Base-by-base conservation (phyloP, 2,888 invertebrate genomes). In the Antheraea assamensis region DNA sequence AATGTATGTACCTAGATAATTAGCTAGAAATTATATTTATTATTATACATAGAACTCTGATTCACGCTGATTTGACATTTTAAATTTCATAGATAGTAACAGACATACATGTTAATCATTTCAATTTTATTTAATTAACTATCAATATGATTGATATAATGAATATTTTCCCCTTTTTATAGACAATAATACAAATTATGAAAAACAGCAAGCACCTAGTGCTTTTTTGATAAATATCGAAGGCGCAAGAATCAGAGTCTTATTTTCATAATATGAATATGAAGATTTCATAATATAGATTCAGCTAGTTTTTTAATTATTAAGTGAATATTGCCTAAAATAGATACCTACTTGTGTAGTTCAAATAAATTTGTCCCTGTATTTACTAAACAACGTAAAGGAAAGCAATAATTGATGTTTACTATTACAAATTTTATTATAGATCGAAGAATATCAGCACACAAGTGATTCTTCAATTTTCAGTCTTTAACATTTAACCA, bases 401-500 rank as follows among this genome's bases (percentile, higher is more conserved):
- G n/a, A 68, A 68, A 68, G 68, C 68, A 68, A 68, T 68, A 68
- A 68, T 68, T 21, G 21, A 68, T n/a, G 21, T 21, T 68, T 68
- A 19, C 35, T 27, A 64, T 30, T 64, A 64, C 30, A 64, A 27
- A 35, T 68, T 68, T 19, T 68, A 35, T 5, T 21, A 21, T 19
- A 68, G 35, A 3, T 35, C 35, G 13, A 68, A 35, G 21, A 68
- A 35, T 35, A 68, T 31, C 3, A 66, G n/a, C 19, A 35, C 31
- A 35, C 21, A 35, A 68, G 35, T 68, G 68, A 21, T 68, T 68
- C 35, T 68, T 35, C 8, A 10, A 30, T 55, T 66, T 70, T 30
- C 24, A 70, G 27, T 55, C 1, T 70, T 68, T 58, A 21, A 71
- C 24, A 58, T 24, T 58, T 58, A 24, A 58, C n/a, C 3, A 21